These are phyloP conservation scores for Phylloscopus trochiloides DNA, from an alignment of 2,113 vertebrate species.

Conservation along the genomic window DNA sequence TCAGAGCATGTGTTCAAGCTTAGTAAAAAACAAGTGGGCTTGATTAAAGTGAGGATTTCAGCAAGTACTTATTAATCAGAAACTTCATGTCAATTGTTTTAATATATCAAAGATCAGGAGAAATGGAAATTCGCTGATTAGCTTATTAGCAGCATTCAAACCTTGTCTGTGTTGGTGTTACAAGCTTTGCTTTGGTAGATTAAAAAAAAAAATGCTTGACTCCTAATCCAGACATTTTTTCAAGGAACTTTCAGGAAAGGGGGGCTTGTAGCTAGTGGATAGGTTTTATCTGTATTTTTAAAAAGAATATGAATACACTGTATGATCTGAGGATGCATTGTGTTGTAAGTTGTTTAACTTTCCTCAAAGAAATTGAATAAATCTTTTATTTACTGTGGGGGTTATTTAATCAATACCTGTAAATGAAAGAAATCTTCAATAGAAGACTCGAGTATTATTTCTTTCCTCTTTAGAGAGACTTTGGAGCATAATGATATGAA, in stretches of 20 bases:
- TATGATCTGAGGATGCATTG: neutral
- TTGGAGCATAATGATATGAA: neutral
- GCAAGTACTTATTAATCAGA: neutral
- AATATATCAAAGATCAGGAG: neutral
- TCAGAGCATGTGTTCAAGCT: neutral
- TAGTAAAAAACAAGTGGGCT: neutral
- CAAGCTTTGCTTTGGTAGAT: neutral
- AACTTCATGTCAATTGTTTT: neutral
- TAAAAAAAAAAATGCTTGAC: neutral
- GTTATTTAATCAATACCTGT: neutral
- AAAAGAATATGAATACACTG: neutral
- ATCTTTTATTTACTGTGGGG: neutral
- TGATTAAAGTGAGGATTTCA: conserved; percentile 17
- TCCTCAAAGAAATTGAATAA: neutral
- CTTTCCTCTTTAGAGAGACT: neutral
- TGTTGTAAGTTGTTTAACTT: neutral
- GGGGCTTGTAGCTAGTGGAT: neutral
- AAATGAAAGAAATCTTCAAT: neutral
- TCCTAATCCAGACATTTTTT: neutral
- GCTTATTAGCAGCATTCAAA: neutral
- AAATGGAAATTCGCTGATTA: neutral
- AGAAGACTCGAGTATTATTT: neutral
- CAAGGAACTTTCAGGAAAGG: neutral
- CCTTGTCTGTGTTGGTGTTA: neutral
- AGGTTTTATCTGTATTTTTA: neutral